Conservation (phyloP, 2,113 vertebrate species). For the Planiliza haematocheilus region DNA sequence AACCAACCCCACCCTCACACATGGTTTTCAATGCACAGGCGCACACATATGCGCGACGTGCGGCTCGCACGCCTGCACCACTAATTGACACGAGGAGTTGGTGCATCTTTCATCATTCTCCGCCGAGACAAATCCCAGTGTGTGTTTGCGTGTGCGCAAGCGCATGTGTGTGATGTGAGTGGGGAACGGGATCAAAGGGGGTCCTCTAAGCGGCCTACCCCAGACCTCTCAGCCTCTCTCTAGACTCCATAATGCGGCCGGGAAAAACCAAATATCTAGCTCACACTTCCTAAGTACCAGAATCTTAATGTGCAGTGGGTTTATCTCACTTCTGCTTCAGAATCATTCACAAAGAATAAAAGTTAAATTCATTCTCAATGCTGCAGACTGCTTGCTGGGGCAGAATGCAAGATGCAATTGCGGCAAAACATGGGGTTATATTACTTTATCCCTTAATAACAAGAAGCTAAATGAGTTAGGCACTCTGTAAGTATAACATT, state of each 20-base stretch:
- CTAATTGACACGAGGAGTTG: slow-evolving; percentile 69
- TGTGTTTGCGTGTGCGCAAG: slow-evolving; percentile 17
- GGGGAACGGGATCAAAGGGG: slow-evolving; percentile 56
- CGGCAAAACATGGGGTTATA: slow-evolving; percentile 45
- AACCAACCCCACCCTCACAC: slow-evolving; percentile 64
- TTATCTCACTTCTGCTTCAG: slow-evolving; percentile 38
- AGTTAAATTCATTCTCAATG: slow-evolving; percentile 46
- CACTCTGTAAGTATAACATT: slow-evolving; percentile 62
- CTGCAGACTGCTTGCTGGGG: neutral
- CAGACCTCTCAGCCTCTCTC: slow-evolving; percentile 23
- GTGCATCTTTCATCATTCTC: slow-evolving; percentile 68
- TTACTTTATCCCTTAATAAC: slow-evolving; percentile 71
- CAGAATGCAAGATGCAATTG: slow-evolving; percentile 36
- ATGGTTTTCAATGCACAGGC: slow-evolving; percentile 51
- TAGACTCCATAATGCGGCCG: neutral
- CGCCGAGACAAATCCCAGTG: slow-evolving; percentile 40
- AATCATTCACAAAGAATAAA: slow-evolving; percentile 42
- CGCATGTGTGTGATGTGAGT: slow-evolving; percentile 28
- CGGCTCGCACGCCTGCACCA: slow-evolving; percentile 46
- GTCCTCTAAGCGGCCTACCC: slow-evolving; percentile 39
- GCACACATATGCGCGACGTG: slow-evolving; percentile 41
- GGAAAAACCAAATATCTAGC: slow-evolving; percentile 25
- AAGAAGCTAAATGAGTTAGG: slow-evolving; percentile 69
- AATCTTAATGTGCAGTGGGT: neutral
- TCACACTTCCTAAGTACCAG: slow-evolving; percentile 11